phyloP scores from a whole-genome alignment of 1,140 invertebrate species.

The Solen grandis region DNA sequence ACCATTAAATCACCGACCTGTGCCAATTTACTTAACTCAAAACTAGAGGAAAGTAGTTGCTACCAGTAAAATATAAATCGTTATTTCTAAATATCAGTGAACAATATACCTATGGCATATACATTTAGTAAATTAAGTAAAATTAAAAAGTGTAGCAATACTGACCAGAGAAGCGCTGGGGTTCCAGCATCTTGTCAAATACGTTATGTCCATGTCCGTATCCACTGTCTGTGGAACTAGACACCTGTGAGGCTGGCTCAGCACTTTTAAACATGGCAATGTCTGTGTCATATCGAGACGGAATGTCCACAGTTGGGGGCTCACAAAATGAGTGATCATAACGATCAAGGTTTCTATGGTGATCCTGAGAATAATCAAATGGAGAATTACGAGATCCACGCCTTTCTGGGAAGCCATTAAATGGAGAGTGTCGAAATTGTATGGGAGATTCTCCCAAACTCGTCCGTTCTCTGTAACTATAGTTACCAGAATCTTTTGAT shows the following conservation, averaged over 20 bases:
- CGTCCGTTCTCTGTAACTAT: constrained; percentile 50
- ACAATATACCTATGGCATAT: no score
- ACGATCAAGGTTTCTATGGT: constrained; percentile 35
- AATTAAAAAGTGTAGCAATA: neutral
- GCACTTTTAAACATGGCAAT: constrained; percentile 71
- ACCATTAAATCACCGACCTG: no score
- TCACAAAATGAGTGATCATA: constrained; percentile 58
- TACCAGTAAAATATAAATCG: no score
- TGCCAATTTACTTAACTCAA: no score
- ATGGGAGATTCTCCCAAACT: constrained; percentile 34
- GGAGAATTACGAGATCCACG: constrained; percentile 34
- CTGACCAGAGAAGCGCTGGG: constrained; percentile 68
- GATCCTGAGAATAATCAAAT: constrained; percentile 28
- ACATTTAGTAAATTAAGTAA: no score
- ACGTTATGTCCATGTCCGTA: constrained; percentile 73
- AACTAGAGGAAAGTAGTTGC: no score
- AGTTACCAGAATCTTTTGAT: constrained; percentile 55
- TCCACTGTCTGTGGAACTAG: constrained; percentile 79
- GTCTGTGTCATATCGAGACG: constrained; percentile 71
- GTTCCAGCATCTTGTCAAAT: constrained; percentile 67
- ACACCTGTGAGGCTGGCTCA: constrained; percentile 76
- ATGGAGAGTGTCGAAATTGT: constrained; percentile 46
- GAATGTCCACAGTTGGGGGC: constrained; percentile 59
- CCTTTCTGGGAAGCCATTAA: constrained; percentile 22
- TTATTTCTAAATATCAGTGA: no score